A percentile compares a stretch with the other conserved stretches of the same genome.
These are phyloP conservation scores for Cassiopea andromeda DNA, from an alignment of 30 jellyfish, hydroid and myxozoan species.

Conservation along the genomic window DNA sequence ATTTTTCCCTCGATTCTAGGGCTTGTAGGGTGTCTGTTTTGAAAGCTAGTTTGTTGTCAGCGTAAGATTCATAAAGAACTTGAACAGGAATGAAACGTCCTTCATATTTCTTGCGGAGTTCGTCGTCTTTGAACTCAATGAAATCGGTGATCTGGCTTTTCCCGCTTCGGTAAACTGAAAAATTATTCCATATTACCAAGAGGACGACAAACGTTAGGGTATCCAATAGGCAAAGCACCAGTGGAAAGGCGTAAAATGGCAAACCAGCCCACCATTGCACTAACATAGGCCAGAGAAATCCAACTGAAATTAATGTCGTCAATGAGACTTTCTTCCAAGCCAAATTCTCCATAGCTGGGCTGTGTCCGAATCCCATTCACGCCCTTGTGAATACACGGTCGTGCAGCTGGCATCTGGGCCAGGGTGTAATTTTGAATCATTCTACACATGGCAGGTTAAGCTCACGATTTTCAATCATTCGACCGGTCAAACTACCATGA, in stretches of 20 bases:
- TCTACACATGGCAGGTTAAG: slow-evolving; percentile 11
- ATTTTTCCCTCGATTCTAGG: slow-evolving; percentile 74
- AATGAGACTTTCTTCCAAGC: slow-evolving; percentile 70
- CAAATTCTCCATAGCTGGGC: slow-evolving; percentile 37
- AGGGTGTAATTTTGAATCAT: neutral
- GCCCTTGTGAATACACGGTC: slow-evolving; percentile 9
- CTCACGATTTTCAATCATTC: slow-evolving; percentile 25
- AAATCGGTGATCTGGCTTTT: slow-evolving; percentile 73
- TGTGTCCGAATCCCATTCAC: slow-evolving; percentile 18
- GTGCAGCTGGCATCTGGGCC: slow-evolving; percentile 18
- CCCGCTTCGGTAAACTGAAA: slow-evolving; percentile 38
- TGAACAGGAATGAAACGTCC: slow-evolving; percentile 82
- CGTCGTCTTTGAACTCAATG: slow-evolving; percentile 70
- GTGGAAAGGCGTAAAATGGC: slow-evolving; percentile 58
- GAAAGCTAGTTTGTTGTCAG: slow-evolving; percentile 82
- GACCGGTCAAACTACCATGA: slow-evolving; percentile 20
- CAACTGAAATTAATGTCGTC: slow-evolving; percentile 15
- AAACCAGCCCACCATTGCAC: slow-evolving; percentile 36
- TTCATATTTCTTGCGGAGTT: slow-evolving; percentile 37
- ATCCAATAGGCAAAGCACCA: slow-evolving; percentile 23
- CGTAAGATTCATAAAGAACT: slow-evolving; percentile 84
- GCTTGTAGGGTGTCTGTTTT: slow-evolving; percentile 78
- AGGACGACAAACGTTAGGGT: slow-evolving; percentile 41
- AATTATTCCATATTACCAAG: slow-evolving; percentile 46
- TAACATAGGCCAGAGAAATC: slow-evolving; percentile 43